Conservation (phyloP, 1,140 invertebrate species). For the Paraescarpia echinospica region DNA sequence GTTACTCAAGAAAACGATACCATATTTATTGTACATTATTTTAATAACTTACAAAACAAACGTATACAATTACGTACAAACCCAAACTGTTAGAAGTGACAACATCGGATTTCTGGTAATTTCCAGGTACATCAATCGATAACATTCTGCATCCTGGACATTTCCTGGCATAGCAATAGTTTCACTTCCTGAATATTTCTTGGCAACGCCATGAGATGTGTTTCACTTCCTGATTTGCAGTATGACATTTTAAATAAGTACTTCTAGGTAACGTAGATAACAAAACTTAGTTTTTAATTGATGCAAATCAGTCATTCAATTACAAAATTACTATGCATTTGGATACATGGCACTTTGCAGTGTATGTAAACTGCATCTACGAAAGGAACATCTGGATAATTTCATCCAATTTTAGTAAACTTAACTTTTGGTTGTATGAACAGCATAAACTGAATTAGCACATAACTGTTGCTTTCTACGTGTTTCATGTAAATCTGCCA, state of each 20-base stretch:
- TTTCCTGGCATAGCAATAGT: neutral
- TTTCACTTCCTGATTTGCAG: neutral
- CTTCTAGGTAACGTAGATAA: neutral
- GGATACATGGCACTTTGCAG: neutral
- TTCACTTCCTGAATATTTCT: neutral
- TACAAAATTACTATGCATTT: neutral
- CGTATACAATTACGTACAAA: neutral
- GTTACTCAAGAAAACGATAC: neutral
- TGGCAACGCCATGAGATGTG: neutral
- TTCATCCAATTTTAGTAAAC: neutral
- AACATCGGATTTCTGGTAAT: neutral
- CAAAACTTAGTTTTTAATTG: neutral
- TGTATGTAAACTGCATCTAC: neutral
- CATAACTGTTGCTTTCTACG: neutral
- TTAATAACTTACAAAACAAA: constrained; percentile 2
- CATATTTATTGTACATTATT: neutral
- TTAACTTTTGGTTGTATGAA: neutral
- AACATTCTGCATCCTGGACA: neutral
- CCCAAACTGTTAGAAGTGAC: neutral
- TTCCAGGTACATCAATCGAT: neutral
- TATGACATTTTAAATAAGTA: neutral
- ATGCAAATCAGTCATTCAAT: neutral
- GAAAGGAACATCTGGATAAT: neutral
- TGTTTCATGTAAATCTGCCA: neutral
- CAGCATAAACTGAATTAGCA: neutral